Percentiles rank a stretch among this genome's conserved stretches.
phyloP scores from a whole-genome alignment of 2,797 vertebrate genomes.

The Pseudopleuronectes americanus region DNA sequence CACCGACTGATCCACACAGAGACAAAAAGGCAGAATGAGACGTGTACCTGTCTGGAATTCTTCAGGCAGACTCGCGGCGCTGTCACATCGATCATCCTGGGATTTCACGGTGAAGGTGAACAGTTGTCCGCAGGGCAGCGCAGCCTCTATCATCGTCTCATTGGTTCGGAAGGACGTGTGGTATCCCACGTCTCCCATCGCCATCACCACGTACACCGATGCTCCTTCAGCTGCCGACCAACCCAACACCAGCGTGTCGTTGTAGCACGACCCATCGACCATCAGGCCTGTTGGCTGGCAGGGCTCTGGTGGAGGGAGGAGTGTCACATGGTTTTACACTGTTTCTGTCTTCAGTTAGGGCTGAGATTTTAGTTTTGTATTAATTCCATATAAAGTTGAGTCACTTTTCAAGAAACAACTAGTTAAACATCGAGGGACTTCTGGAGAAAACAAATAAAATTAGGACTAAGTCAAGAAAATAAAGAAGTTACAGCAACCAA shows the following conservation, averaged over 20 bases:
- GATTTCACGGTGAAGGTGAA: constrained; percentile 77
- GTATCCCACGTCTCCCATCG: constrained; percentile 75
- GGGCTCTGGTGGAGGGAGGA: constrained; percentile 69
- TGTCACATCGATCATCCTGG: constrained; percentile 64
- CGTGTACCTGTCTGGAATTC: constrained; percentile 71
- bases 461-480: too few species aligned
- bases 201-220: constrained; percentile 63
- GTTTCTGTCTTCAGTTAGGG: background rate
- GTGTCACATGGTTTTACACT: background rate
- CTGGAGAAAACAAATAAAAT: too few species aligned
- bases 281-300: constrained; percentile 73
- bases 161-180: constrained; percentile 56
- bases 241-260: constrained; percentile 63
- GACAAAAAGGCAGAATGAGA: background rate
- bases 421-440: too few species aligned
- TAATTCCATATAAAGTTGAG: too few species aligned
- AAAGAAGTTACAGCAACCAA: too few species aligned
- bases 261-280: constrained; percentile 69
- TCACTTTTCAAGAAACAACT: too few species aligned
- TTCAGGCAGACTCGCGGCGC: constrained; percentile 55
- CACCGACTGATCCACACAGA: too few species aligned
- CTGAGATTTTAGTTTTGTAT: background rate
- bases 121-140: constrained; percentile 80
- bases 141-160: constrained; percentile 43
- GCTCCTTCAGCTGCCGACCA: constrained; percentile 76